Conservation (phyloP, 2,113 vertebrate genomes). For the Orthonyx spaldingii region DNA sequence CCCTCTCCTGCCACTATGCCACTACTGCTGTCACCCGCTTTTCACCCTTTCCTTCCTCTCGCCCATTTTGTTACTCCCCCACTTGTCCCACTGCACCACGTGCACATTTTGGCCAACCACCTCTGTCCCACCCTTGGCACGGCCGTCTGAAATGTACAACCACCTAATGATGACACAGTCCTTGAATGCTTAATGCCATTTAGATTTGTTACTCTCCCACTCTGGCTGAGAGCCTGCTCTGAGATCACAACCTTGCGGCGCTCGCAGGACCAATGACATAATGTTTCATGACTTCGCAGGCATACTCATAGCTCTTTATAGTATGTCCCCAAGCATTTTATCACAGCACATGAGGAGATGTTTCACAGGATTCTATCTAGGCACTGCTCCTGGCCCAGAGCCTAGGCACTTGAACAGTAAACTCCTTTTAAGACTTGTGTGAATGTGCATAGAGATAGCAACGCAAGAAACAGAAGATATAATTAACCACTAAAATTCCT, state of each 20-base stretch:
- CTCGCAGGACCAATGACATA: neutral
- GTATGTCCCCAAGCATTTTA: neutral
- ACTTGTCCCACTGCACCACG: neutral
- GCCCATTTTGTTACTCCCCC: too few species aligned
- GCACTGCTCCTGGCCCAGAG: constrained; percentile 23
- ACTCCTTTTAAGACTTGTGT: constrained; percentile 4
- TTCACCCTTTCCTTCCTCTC: neutral
- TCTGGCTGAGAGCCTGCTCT: neutral
- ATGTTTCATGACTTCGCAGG: neutral
- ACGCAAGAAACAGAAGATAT: constrained; percentile 23
- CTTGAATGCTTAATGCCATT: neutral
- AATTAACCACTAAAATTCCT: constrained; percentile 42
- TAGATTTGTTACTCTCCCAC: neutral
- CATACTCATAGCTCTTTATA: neutral
- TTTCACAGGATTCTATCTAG: neutral
- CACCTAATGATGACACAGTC: neutral
- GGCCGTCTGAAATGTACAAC: neutral
- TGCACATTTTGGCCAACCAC: neutral
- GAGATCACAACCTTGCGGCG: neutral
- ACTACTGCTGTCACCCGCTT: neutral
- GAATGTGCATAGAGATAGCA: neutral
- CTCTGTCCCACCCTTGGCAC: neutral
- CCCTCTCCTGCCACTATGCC: neutral
- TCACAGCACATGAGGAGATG: neutral
- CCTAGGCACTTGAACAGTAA: constrained; percentile 16